A percentile compares a stretch with the other conserved stretches of the same genome.
These are phyloP conservation scores for Donacobius atricapilla DNA, from an alignment of 2,113 vertebrate genomes.

Conservation along the genomic window DNA sequence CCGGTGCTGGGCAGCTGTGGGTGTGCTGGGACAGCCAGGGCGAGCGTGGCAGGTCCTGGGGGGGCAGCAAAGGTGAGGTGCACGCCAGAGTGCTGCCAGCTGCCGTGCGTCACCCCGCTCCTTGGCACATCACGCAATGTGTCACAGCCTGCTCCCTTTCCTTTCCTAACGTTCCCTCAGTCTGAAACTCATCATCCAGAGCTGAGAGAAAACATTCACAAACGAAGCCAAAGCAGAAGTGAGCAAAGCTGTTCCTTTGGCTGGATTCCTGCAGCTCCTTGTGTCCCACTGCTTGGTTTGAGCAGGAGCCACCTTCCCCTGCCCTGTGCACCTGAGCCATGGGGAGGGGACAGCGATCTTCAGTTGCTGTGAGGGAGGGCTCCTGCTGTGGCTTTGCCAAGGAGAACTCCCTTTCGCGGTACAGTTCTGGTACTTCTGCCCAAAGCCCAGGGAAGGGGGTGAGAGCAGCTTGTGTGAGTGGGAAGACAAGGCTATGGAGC, in stretches of 20 bases:
- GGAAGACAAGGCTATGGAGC: not conserved
- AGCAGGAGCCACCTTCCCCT: not conserved
- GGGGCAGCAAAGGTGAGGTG: not conserved
- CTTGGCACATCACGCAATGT: not conserved
- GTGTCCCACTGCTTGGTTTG: not conserved
- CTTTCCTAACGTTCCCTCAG: not conserved
- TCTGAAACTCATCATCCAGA: slow-evolving; percentile 36
- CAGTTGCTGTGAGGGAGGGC: not conserved
- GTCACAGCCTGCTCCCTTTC: not conserved
- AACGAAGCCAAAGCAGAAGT: slow-evolving; percentile 34
- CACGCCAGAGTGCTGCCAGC: not conserved
- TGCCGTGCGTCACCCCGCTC: not conserved
- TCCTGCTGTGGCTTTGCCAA: not conserved
- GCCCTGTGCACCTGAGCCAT: not conserved
- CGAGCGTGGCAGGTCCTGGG: accelerated
- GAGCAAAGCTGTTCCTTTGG: slow-evolving; percentile 50
- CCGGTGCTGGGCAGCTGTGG: not conserved
- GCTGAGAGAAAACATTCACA: not conserved
- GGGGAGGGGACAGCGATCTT: not conserved
- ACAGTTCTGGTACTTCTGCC: not conserved
- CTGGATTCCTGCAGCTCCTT: not conserved
- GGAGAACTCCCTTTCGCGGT: not conserved
- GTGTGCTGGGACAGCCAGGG: not conserved
- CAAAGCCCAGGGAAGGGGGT: not conserved
- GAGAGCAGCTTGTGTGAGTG: not conserved